A percentile compares a stretch with the other conserved stretches of the same genome.
Evolutionary conservation across 2,888 invertebrate genomes (phyloP).

Genomic region (Aelia acuminata): DNA sequence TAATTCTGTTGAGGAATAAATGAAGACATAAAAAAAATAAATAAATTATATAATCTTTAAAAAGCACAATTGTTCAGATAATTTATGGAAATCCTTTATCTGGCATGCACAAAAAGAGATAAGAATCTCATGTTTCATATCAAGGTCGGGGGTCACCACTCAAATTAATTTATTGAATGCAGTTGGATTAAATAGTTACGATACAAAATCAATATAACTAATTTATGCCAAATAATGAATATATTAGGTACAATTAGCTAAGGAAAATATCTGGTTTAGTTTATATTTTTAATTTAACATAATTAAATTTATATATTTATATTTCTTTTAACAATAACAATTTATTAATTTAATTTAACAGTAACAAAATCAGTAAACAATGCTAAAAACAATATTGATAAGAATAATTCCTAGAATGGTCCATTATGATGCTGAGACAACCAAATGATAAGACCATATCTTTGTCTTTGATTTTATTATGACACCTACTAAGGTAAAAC

Average conservation of each 20-base stretch:
- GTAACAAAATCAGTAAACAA: too few species aligned
- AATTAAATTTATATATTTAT: too few species aligned
- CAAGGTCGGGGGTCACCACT: not conserved
- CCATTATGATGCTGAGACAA: too few species aligned
- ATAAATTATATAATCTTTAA: not conserved
- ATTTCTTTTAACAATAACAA: too few species aligned
- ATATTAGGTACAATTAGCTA: not conserved
- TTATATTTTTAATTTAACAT: too few species aligned
- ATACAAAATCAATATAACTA: not conserved
- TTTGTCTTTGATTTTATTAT: not conserved
- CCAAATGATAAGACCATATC: not conserved
- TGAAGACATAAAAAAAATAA: too few species aligned
- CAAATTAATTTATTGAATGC: not conserved
- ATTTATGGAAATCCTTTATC: not conserved
- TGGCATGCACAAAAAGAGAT: not conserved
- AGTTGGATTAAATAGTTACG: not conserved
- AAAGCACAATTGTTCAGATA: not conserved
- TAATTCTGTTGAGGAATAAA: too few species aligned
- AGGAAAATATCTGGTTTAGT: too few species aligned
- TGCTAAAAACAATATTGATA: too few species aligned
- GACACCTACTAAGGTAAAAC: not conserved
- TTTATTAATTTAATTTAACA: too few species aligned
- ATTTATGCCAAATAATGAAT: not conserved
- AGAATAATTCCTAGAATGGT: too few species aligned
- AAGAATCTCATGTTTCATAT: constrained; percentile 1